Evolutionary conservation across 2,888 invertebrate species (phyloP).

Genomic region (Linnaemya vulpina): DNA sequence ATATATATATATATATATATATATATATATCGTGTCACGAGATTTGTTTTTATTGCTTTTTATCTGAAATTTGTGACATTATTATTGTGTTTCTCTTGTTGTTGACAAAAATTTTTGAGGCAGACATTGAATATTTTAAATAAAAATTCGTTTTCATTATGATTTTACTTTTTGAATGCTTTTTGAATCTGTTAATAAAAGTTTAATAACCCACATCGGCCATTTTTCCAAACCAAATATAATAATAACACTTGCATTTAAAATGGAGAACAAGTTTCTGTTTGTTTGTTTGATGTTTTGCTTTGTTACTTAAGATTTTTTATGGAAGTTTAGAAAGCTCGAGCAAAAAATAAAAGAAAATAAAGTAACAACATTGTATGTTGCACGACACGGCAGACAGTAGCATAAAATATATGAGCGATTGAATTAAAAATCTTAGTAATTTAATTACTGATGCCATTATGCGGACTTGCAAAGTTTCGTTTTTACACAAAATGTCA

Average conservation of each 20-base stretch:
- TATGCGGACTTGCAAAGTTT: neutral
- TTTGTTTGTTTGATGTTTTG: neutral
- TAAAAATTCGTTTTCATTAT: conserved; percentile 51
- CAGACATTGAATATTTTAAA: conserved; percentile 31
- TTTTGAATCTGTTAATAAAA: conserved; percentile 39
- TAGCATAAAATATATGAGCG: neutral
- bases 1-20: too few species aligned
- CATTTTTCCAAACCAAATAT: conserved; percentile 23
- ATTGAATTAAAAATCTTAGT: conserved; percentile 32
- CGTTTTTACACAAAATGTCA: conserved; percentile 50
- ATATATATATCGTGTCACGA: neutral
- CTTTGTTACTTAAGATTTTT: conserved; percentile 32
- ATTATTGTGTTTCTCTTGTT: neutral
- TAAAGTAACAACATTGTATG: neutral
- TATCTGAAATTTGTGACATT: conserved; percentile 23
- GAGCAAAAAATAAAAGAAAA: neutral
- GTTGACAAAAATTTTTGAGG: neutral
- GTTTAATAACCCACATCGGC: conserved; percentile 60
- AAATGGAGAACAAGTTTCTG: conserved; percentile 49
- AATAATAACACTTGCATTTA: neutral
- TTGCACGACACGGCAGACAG: neutral
- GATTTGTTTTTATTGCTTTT: conserved; percentile 6
- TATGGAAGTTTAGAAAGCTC: conserved; percentile 60
- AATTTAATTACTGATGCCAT: conserved; percentile 30
- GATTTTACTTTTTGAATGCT: conserved; percentile 24